Evolutionary conservation across 2,113 vertebrate species (phyloP), one percentile per base, ranked within the genome.

Genomic region (Bostrychus sinensis): DNA sequence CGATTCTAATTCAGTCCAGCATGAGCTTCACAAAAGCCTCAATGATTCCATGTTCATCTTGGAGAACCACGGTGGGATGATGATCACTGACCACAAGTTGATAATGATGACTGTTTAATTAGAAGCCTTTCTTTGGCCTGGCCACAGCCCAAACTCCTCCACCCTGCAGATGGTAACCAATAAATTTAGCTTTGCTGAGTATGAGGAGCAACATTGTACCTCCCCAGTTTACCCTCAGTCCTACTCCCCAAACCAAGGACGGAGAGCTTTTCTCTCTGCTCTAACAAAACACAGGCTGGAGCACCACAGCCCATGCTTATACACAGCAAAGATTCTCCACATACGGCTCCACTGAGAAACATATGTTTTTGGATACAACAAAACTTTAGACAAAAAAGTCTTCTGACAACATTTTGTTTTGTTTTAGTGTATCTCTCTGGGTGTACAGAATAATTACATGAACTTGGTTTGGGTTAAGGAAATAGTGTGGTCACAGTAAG

Each of bases 21-120:
- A 68, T 57, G 30, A 76, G 76, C 75, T 85, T 82, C 75, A 81
- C 73, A 72, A 87, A 89, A 91, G 85, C 85, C 81, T 89, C 87
- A 88, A 72, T 68, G 88, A 75, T 81, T 82, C 86, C 86, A 87
- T 86, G 89, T 90, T 91, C 86, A 84, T 90, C 81, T 87, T 82
- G 81, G 85, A 86, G 87, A 83, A 85, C 69, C 82, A 80, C 84
- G 82, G 90, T 83, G 80, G 80, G 87, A 92, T 61, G 82, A 86
- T 87, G 83, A 91, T 91, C 84, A 58, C 85, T 78, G 82, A 89
- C 92, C 90, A 69, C 89, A 86, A 87, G 88, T 91, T 90, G 91
- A 93, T 92, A 92, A 92, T 92, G 91, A 92, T 92, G 91, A 88
- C 89, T 85, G 84, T 91, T 92, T 93, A 93, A 93, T 93, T 93